Evolutionary conservation across 2,113 vertebrate species (phyloP).

Genomic region (Tetrao urogallus): DNA sequence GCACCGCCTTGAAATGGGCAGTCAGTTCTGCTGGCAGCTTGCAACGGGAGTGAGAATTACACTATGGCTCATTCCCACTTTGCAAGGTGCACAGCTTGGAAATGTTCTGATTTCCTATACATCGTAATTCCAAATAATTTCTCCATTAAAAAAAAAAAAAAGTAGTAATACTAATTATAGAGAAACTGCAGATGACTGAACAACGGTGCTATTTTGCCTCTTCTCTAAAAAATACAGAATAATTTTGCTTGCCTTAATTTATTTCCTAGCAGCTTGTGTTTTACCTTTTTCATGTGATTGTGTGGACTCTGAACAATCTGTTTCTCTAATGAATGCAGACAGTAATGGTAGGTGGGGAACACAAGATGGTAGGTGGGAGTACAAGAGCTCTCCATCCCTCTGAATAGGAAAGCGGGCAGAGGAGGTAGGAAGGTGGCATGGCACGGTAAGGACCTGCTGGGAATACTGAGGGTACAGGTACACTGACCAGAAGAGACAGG

Average conservation of each 20-base stretch:
- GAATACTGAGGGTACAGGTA: too few species aligned
- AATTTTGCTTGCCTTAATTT: conserved; percentile 31
- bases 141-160: neutral
- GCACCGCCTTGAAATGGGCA: rapidly evolving
- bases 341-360: neutral
- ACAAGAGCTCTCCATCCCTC: too few species aligned
- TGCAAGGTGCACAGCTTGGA: neutral
- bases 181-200: neutral
- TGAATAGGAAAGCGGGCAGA: too few species aligned
- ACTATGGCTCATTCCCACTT: rapidly evolving
- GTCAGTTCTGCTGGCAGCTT: rapidly evolving
- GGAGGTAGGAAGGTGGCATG: too few species aligned
- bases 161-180: neutral
- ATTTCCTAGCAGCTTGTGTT: conserved; percentile 22
- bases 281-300: conserved; percentile 1
- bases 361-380: too few species aligned
- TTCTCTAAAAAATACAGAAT: conserved; percentile 10
- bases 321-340: conserved; percentile 48
- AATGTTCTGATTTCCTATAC: neutral
- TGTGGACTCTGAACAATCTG: conserved; percentile 11
- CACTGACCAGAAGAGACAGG: too few species aligned
- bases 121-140: neutral
- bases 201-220: neutral
- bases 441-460: too few species aligned
- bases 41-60: neutral